Percentiles rank a stretch among this genome's conserved stretches.
These are phyloP conservation scores for Galaxea fascicularis DNA, from an alignment of 92 coral and sea anemone genomes.

Conservation along the genomic window DNA sequence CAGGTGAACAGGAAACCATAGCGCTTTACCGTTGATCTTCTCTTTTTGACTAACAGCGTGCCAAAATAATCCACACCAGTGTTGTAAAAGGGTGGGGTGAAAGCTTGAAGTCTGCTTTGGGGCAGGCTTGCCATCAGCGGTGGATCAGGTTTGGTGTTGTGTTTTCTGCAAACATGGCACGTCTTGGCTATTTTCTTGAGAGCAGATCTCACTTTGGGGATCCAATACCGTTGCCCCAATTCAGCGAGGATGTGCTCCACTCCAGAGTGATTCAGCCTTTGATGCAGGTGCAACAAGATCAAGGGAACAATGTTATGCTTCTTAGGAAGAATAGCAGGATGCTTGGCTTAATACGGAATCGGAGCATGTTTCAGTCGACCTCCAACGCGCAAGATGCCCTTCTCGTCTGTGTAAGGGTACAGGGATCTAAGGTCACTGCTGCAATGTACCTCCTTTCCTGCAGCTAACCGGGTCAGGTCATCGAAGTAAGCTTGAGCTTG, in stretches of 20 bases:
- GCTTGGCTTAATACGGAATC: slow-evolving; percentile 45
- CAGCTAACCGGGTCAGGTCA: slow-evolving; percentile 25
- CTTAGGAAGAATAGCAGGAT: slow-evolving; percentile 44
- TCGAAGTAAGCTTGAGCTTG: slow-evolving; percentile 40
- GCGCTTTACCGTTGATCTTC: slow-evolving; percentile 53
- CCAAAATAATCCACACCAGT: slow-evolving; percentile 59
- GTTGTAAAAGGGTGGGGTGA: slow-evolving; percentile 54
- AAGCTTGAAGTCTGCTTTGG: slow-evolving; percentile 47
- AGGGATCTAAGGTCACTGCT: slow-evolving; percentile 45
- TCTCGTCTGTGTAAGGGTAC: slow-evolving; percentile 34
- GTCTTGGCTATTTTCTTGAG: slow-evolving; percentile 50
- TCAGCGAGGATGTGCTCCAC: slow-evolving; percentile 48
- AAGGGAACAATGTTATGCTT: slow-evolving; percentile 25
- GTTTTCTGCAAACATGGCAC: slow-evolving; percentile 29
- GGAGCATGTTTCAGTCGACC: slow-evolving; percentile 58
- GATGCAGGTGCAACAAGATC: slow-evolving; percentile 26
- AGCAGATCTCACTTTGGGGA: slow-evolving; percentile 40
- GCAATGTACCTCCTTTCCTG: slow-evolving; percentile 30
- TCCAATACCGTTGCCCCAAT: slow-evolving; percentile 42
- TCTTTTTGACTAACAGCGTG: slow-evolving; percentile 40
- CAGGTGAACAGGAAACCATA: slow-evolving; percentile 57
- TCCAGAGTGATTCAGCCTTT: slow-evolving; percentile 47
- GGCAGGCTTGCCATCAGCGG: slow-evolving; percentile 55
- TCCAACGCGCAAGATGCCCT: slow-evolving; percentile 29
- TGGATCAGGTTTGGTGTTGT: slow-evolving; percentile 23